A percentile compares a stretch with the other conserved stretches of the same genome.
Evolutionary conservation across 2,113 vertebrate genomes (phyloP).

Genomic region (Corvus hawaiiensis): DNA sequence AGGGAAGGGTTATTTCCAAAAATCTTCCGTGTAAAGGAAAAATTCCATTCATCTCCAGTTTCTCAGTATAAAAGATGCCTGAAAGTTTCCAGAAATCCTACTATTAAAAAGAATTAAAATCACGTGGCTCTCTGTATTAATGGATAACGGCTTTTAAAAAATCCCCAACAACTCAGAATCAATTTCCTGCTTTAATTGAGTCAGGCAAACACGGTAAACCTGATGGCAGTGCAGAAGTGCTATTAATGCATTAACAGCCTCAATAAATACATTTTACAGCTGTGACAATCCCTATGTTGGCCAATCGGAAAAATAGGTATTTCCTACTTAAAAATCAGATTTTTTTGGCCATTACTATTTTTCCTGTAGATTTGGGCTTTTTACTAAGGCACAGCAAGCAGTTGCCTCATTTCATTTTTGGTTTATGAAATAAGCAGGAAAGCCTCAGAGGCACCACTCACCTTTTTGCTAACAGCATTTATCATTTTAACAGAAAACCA

Average conservation of each 20-base stretch:
- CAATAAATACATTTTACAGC: not conserved
- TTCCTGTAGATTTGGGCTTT: not conserved
- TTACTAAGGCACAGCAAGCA: not conserved
- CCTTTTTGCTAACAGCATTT: not conserved
- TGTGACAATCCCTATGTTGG: not conserved
- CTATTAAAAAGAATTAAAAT: not conserved
- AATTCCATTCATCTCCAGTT: not conserved
- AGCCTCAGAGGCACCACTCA: not conserved
- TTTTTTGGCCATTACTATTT: not conserved
- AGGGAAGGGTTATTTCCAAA: not conserved
- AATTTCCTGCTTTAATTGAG: not conserved
- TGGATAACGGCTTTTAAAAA: not conserved
- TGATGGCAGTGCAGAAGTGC: not conserved
- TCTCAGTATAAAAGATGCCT: not conserved
- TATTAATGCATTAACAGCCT: not conserved
- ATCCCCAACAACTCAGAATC: not conserved
- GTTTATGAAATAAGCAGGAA: not conserved
- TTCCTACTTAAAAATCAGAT: not conserved
- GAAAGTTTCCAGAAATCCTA: not conserved
- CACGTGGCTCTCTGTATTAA: not conserved
- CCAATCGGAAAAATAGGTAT: not conserved
- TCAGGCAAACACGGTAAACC: not conserved
- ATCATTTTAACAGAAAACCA: constrained; percentile 68
- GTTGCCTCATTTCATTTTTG: not conserved
- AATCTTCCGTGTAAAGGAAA: not conserved